These are phyloP conservation scores for Steinernema carpocapsae DNA, from an alignment of 2,888 invertebrate species.

Conservation along the genomic window DNA sequence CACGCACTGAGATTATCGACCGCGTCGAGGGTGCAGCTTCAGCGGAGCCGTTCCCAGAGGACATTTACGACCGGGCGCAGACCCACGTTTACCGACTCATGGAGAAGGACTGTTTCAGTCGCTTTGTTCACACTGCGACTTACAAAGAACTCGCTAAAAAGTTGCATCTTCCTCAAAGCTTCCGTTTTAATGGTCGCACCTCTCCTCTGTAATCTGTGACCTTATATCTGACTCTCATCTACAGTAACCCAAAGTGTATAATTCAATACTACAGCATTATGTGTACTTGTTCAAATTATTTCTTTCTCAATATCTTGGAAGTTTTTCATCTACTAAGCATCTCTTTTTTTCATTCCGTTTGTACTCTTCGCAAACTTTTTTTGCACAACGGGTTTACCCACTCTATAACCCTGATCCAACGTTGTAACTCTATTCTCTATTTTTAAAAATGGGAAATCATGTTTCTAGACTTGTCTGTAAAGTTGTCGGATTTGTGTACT, in stretches of 20 bases:
- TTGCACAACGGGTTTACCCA: no score
- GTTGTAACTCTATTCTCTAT: no score
- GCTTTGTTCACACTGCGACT: constrained; percentile 58
- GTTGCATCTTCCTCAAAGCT: constrained; percentile 56
- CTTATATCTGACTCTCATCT: not conserved
- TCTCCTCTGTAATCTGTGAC: constrained; percentile 39
- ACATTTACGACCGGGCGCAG: constrained; percentile 59
- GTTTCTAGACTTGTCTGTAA: no score
- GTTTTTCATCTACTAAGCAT: no score
- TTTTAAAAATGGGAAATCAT: no score
- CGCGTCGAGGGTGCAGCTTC: constrained; percentile 36
- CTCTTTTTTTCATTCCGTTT: no score
- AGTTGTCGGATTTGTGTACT: no score
- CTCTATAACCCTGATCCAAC: no score
- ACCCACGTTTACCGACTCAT: constrained; percentile 59
- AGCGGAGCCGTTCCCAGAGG: constrained; percentile 54
- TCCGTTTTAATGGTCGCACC: constrained; percentile 55
- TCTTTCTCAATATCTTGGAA: not conserved
- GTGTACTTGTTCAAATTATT: not conserved
- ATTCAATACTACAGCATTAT: no score
- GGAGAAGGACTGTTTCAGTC: constrained; percentile 62
- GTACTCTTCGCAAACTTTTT: no score
- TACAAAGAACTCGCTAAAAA: constrained; percentile 61
- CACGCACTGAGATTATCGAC: constrained; percentile 56
- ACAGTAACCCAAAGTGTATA: not conserved